These are phyloP conservation scores for Merodon equestris DNA, from an alignment of 2,888 invertebrate genomes.

Conservation along the genomic window DNA sequence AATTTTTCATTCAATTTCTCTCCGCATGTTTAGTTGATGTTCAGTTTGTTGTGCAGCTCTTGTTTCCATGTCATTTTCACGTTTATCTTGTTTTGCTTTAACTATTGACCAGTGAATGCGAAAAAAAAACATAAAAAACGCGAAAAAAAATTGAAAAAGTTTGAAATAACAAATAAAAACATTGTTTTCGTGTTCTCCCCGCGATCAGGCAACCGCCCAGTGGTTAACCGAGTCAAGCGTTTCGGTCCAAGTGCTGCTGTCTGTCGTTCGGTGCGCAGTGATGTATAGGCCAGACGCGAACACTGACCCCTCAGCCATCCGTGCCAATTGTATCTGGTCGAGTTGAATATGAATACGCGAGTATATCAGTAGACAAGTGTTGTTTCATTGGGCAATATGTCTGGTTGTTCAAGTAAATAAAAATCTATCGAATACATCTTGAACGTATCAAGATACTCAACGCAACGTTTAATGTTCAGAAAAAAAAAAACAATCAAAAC, in stretches of 20 bases:
- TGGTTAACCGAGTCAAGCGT: constrained; percentile 28
- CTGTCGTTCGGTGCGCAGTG: constrained; percentile 13
- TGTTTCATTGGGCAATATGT: constrained; percentile 10
- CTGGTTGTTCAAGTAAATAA: constrained; percentile 5
- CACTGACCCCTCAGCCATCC: constrained; percentile 58
- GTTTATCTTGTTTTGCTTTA: constrained; percentile 57
- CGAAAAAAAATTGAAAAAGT: background rate
- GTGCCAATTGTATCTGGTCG: constrained; percentile 55
- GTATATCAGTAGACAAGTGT: constrained; percentile 18
- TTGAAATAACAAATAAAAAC: constrained; percentile 16
- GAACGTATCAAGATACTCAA: no score
- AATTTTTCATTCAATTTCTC: constrained; percentile 51
- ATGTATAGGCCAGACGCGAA: constrained; percentile 42
- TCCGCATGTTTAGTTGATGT: constrained; percentile 25
- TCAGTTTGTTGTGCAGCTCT: constrained; percentile 1
- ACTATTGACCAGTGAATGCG: constrained; percentile 12
- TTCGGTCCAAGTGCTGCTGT: constrained; percentile 52
- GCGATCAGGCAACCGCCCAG: no score
- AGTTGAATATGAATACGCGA: no score
- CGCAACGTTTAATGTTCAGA: constrained; percentile 6
- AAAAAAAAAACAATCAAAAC: constrained; percentile 19
- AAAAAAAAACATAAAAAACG: constrained; percentile 4
- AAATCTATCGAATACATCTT: no score
- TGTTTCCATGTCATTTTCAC: constrained; percentile 18
- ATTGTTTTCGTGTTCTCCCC: no score